Percentiles rank a stretch among this genome's conserved stretches.
Conservation (phyloP, 2,888 invertebrate genomes). For the Erpobdella octoculata region DNA sequence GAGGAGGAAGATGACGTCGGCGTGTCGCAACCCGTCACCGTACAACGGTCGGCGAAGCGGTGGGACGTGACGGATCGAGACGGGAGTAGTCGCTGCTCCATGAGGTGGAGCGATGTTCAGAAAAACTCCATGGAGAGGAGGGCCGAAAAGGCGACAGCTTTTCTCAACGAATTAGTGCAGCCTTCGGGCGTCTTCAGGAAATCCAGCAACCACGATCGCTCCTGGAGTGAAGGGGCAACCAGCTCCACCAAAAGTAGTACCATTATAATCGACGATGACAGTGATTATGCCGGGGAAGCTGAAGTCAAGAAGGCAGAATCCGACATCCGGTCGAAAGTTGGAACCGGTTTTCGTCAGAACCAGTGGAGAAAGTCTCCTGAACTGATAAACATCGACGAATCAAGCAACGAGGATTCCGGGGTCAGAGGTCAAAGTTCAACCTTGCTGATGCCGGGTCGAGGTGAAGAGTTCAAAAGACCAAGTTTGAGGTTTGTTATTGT, state of each 20-base stretch:
- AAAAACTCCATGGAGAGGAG: not conserved
- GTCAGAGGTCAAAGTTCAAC: too few relatives aligned
- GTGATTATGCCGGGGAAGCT: not conserved
- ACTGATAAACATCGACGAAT: too few relatives aligned
- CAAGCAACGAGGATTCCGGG: too few relatives aligned
- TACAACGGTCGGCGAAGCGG: not conserved
- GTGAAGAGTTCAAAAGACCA: too few relatives aligned
- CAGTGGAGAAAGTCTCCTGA: not conserved
- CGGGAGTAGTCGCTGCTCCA: not conserved
- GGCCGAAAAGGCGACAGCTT: not conserved
- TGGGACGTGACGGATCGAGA: not conserved
- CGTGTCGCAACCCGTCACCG: not conserved
- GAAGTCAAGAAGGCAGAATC: too few relatives aligned
- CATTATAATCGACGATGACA: too few relatives aligned
- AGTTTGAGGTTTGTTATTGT: too few relatives aligned
- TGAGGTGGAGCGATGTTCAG: not conserved
- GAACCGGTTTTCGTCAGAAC: not conserved
- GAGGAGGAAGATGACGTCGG: slow-evolving; percentile 4
- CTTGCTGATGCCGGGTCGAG: too few relatives aligned
- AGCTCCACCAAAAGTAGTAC: too few relatives aligned
- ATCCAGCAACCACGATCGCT: not conserved
- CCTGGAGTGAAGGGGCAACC: too few relatives aligned
- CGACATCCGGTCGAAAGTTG: not conserved
- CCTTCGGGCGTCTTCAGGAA: not conserved
- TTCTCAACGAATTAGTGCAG: not conserved